Conservation (phyloP, 2,797 vertebrate species). For the Moxostoma hubbsi region DNA sequence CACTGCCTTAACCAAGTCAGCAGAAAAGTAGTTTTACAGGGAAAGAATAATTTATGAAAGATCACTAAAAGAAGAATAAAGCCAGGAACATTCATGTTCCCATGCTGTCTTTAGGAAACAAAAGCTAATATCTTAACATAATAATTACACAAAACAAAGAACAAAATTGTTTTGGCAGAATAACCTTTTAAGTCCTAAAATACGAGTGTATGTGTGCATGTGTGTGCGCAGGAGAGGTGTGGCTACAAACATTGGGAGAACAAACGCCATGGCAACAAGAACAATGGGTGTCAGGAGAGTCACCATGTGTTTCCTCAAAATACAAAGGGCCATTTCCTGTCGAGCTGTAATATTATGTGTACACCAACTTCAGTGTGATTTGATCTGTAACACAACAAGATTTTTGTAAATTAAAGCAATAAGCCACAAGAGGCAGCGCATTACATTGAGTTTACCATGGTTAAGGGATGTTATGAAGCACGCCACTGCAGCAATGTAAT, state of each 20-base stretch:
- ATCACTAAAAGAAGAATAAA: too few species aligned
- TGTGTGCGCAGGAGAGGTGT: not conserved
- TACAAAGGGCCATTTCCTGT: conserved; percentile 50
- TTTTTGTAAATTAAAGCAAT: not conserved
- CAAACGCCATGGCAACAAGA: conserved; percentile 46
- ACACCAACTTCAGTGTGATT: conserved; percentile 7
- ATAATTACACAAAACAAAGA: conserved; percentile 7
- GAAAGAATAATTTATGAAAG: too few species aligned
- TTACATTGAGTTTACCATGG: not conserved
- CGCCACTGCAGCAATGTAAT: too few species aligned
- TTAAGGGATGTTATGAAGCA: too few species aligned
- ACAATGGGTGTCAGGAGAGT: conserved; percentile 60
- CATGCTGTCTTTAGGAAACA: not conserved
- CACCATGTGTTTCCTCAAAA: conserved; percentile 58
- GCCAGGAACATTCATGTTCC: too few species aligned
- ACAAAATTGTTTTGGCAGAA: not conserved
- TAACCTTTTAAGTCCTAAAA: too few species aligned
- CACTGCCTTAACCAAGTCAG: too few species aligned
- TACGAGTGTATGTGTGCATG: not conserved
- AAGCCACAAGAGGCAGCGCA: not conserved
- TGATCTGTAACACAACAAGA: not conserved
- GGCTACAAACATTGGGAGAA: conserved; percentile 24
- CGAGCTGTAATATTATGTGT: conserved; percentile 23
- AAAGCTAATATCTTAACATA: not conserved
- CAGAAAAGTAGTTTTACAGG: too few species aligned